These are phyloP conservation scores for Siniperca knerii DNA, from an alignment of 2,113 vertebrate genomes.

Conservation along the genomic window DNA sequence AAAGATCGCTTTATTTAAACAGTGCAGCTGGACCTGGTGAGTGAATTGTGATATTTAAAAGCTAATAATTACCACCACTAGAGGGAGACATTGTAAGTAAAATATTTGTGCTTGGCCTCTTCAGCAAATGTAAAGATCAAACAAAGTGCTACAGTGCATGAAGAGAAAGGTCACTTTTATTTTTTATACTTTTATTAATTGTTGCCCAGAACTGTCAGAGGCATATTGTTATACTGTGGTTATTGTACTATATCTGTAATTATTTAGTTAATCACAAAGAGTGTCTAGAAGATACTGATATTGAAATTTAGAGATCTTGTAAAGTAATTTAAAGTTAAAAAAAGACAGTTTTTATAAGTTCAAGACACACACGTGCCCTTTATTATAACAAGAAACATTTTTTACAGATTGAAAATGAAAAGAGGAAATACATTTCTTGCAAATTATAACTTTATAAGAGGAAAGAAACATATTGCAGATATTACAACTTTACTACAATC, in stretches of 20 bases:
- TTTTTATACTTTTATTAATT: not conserved
- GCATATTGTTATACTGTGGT: not conserved
- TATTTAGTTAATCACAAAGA: not conserved
- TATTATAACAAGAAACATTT: conserved; percentile 87
- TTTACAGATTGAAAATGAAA: conserved; percentile 82
- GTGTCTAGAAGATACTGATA: not conserved
- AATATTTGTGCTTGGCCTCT: not conserved
- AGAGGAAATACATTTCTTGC: conserved; percentile 89
- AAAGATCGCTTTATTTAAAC: not conserved
- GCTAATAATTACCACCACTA: conserved; percentile 44
- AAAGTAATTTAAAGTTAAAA: not conserved
- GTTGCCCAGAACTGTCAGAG: not conserved
- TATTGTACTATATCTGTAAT: not conserved
- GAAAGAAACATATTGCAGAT: conserved; percentile 85
- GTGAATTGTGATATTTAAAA: not conserved
- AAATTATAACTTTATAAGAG: conserved; percentile 87
- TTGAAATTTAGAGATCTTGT: not conserved
- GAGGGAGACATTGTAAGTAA: conserved; percentile 54
- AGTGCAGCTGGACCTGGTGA: not conserved
- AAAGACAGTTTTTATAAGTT: conserved; percentile 34
- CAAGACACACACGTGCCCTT: conserved; percentile 84
- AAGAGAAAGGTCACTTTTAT: not conserved
- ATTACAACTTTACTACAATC: conserved; percentile 84
- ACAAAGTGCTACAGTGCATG: not conserved
- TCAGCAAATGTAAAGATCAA: not conserved